Evolutionary conservation across 2,113 vertebrate species (phyloP).

Genomic region (Phrynocephalus versicolor): DNA sequence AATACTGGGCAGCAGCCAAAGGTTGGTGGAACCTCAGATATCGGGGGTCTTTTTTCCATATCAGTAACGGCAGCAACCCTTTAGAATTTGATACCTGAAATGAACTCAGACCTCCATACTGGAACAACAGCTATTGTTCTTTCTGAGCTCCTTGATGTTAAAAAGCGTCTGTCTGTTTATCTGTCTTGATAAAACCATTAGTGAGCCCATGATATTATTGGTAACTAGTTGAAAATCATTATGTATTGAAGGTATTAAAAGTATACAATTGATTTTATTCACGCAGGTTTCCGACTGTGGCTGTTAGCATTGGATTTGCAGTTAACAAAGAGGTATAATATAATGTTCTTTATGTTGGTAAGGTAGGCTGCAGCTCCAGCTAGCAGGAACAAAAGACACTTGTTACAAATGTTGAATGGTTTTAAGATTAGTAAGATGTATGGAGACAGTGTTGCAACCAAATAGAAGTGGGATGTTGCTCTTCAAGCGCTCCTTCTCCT

Average conservation of each 20-base stretch:
- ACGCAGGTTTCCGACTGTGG: slow-evolving; percentile 83
- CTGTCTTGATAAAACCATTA: not conserved
- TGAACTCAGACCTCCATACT: not conserved
- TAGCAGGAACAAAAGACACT: slow-evolving; percentile 8
- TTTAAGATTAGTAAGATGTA: not conserved
- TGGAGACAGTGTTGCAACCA: not conserved
- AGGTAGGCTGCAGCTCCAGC: slow-evolving; percentile 42
- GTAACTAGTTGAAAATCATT: slow-evolving; percentile 20
- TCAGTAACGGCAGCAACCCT: not conserved
- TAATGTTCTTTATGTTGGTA: slow-evolving; percentile 60
- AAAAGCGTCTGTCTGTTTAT: too few relatives aligned
- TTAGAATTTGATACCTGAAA: not conserved
- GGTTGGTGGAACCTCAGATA: too few relatives aligned
- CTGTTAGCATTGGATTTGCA: slow-evolving; percentile 89
- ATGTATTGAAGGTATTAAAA: slow-evolving; percentile 1
- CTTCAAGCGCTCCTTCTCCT: not conserved
- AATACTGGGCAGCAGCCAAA: not conserved
- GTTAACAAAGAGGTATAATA: slow-evolving; percentile 84
- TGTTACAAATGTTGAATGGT: slow-evolving; percentile 21
- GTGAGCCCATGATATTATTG: slow-evolving; percentile 16
- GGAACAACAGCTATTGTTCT: not conserved
- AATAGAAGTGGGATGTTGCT: not conserved
- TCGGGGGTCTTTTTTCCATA: not conserved
- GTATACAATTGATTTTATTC: slow-evolving; percentile 40
- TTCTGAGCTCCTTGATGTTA: not conserved